Evolutionary conservation across 2,797 vertebrate genomes (phyloP), one percentile per base, ranked within the genome.

Genomic region (Pseudochromis fuscus): DNA sequence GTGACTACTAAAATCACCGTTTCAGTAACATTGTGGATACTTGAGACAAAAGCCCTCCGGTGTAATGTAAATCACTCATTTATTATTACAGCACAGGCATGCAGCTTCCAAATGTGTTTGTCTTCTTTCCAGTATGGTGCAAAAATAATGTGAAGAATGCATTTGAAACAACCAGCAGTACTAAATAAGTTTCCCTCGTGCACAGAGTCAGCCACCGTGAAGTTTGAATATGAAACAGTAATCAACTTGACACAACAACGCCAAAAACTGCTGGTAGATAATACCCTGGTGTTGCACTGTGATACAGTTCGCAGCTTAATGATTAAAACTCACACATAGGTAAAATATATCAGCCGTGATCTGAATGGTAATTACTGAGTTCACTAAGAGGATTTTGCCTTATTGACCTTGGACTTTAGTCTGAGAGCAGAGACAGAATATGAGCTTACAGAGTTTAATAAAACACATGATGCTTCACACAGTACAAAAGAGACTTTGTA

Each of bases 51-150:
- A 4, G 1, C 5, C 11, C 9, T 4, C n/a, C 15, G 15, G 35
- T 52, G 66, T 25, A 18, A 53, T 44, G 33, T 66, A 48, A 74
- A 79, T 21, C n/a, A 40, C 46, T 75, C 19, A 44, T 87, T 87
- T 85, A 45, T 79, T 79, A 67, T 46, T 30, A 74, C 63, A 79
- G 62, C 59, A 72, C 52, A 51, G 80, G 75, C 79, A 73, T 75
- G 71, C 19, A 2, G 31, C 7, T 24, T 45, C 23, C 49, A 51
- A 71, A 65, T 33, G 27, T n/a, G 3, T 2, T 7, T 12, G 33
- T 37, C 60, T 59, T 35, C 13, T 45, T 61, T 55, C 68, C 10
- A 58, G 58, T 69, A 61, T 19, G 52, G 85, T 91, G 83, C 85
- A 88, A 88, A n/a, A 81, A 78, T 35, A 69, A 67, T 21, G 44